phyloP scores from a whole-genome alignment of 2,888 invertebrate species.

The Seladonia tumulorum region DNA sequence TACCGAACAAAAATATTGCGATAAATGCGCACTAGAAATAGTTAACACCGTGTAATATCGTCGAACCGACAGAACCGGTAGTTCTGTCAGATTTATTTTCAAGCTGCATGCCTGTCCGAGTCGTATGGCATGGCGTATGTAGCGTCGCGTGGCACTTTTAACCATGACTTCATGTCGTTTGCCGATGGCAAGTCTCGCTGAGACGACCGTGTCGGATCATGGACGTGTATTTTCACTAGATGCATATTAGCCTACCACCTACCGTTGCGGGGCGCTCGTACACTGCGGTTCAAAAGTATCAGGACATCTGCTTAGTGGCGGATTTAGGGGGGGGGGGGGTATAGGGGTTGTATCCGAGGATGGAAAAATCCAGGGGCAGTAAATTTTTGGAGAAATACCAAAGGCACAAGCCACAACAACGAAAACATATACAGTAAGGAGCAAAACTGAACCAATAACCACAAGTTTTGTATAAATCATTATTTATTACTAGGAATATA shows the following conservation, averaged over 20 bases:
- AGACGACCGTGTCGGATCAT: constrained; percentile 26
- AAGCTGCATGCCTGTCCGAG: constrained; percentile 37
- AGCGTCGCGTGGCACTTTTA: constrained; percentile 44
- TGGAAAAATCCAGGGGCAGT: too few species aligned
- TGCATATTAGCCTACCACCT: constrained; percentile 31
- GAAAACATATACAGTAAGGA: too few species aligned
- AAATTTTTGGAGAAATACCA: too few species aligned
- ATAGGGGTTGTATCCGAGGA: too few species aligned
- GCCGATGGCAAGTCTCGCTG: constrained; percentile 1
- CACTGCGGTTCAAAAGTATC: background rate
- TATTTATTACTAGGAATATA: too few species aligned
- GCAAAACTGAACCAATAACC: too few species aligned
- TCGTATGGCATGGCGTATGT: background rate
- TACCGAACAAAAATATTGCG: constrained; percentile 26
- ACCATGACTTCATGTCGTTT: constrained; percentile 58
- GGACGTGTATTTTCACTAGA: constrained; percentile 17
- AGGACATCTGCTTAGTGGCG: background rate
- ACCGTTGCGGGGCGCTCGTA: background rate
- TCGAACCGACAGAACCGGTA: constrained; percentile 29
- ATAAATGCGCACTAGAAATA: constrained; percentile 45
- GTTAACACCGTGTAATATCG: constrained; percentile 29
- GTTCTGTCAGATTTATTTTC: constrained; percentile 69
- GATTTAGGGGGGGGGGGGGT: too few species aligned
- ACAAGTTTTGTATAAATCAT: too few species aligned
- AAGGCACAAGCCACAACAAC: too few species aligned